phyloP scores from a whole-genome alignment of 1,140 invertebrate genomes.

The Procambarus virginalis region DNA sequence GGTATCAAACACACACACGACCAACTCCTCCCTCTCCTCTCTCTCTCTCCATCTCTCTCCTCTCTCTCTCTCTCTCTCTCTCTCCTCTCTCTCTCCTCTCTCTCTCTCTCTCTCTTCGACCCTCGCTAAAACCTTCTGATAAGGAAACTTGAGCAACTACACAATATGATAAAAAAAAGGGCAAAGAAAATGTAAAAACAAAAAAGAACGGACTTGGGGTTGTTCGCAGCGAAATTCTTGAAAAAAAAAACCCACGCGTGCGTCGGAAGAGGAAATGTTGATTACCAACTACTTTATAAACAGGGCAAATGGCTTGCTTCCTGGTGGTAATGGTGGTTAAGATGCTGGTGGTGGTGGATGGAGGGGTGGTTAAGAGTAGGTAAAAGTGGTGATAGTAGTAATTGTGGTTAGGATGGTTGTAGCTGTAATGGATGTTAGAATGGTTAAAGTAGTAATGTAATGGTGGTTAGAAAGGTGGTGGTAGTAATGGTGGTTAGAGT shows the following conservation, averaged over 20 bases:
- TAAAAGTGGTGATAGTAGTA: background rate
- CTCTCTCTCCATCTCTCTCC: too few relatives aligned
- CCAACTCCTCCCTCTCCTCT: too few relatives aligned
- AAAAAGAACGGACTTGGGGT: too few relatives aligned
- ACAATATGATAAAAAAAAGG: too few relatives aligned
- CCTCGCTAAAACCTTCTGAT: too few relatives aligned
- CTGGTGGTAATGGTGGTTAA: background rate
- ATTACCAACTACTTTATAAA: constrained; percentile 48
- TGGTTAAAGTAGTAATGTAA: background rate
- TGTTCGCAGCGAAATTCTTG: background rate
- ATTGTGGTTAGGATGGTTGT: background rate
- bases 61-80: too few relatives aligned
- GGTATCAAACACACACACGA: too few relatives aligned
- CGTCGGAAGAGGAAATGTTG: constrained; percentile 36
- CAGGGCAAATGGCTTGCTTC: constrained; percentile 37
- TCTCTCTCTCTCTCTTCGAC: too few relatives aligned
- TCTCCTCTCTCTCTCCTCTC: too few relatives aligned
- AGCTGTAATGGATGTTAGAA: background rate
- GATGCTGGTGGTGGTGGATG: background rate
- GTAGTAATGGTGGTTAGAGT: background rate
- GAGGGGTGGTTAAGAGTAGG: background rate
- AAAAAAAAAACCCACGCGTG: background rate
- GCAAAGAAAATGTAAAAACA: too few relatives aligned
- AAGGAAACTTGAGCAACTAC: too few relatives aligned
- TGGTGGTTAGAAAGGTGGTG: background rate